Conservation (phyloP, 1,140 invertebrate genomes). For the Drosophila trapezifrons region DNA sequence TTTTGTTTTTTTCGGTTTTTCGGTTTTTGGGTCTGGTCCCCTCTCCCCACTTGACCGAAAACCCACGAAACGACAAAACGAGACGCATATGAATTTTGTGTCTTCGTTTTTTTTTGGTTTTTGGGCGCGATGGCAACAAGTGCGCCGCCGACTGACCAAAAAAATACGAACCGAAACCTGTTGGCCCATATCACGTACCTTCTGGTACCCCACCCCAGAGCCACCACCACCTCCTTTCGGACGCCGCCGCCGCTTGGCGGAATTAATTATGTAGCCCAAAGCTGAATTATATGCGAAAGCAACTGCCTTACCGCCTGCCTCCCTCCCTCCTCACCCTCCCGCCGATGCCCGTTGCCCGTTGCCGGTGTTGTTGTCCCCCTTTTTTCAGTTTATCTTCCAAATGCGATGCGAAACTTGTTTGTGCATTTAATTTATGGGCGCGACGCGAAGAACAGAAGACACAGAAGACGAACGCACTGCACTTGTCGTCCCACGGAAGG, state of each 20-base stretch:
- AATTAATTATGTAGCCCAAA: constrained; percentile 83
- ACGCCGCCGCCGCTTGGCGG: constrained; percentile 60
- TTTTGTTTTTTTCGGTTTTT: constrained; percentile 19
- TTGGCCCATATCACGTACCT: constrained; percentile 81
- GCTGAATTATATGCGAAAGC: constrained; percentile 82
- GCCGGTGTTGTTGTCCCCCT: constrained; percentile 46
- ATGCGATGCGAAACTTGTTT: constrained; percentile 77
- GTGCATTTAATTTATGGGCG: constrained; percentile 82
- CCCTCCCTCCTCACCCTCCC: constrained; percentile 8
- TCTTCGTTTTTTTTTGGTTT: constrained; percentile 32
- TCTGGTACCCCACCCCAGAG: constrained; percentile 48
- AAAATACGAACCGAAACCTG: constrained; percentile 61
- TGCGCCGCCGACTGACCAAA: constrained; percentile 57
- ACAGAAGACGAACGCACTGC: constrained; percentile 65
- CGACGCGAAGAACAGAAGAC: constrained; percentile 68
- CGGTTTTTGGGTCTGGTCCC: constrained; percentile 30
- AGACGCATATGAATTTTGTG: constrained; percentile 71
- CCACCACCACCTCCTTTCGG: constrained; percentile 38
- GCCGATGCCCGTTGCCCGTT: too few species aligned
- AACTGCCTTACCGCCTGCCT: constrained; percentile 39
- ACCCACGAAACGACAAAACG: constrained; percentile 64
- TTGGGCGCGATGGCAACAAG: constrained; percentile 70
- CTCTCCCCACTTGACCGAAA: constrained; percentile 48
- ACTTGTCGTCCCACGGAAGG: constrained; percentile 68
- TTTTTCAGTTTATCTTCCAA: constrained; percentile 70